Base-by-base conservation (phyloP, 1,140 invertebrate species). In the Megalopta genalis region DNA sequence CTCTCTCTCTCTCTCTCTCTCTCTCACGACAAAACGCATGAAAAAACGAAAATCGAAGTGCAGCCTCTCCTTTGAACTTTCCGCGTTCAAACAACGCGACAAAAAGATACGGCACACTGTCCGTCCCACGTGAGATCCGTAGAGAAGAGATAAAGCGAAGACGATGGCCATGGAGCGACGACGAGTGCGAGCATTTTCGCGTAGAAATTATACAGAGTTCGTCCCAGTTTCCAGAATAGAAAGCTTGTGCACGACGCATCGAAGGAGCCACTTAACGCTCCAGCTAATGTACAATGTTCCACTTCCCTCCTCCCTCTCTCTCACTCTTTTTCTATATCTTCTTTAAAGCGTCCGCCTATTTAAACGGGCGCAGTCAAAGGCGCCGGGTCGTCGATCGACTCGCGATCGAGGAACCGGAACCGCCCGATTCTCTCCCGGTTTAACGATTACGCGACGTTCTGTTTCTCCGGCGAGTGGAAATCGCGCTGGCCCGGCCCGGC, bases 381-480 rank as follows among this genome's bases (percentile, higher is more conserved):
- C 18, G 42, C 42, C 12, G 25, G 59, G n/a, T 60, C 21, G 59
- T 8, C 16, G 66, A 62, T 52, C 46, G 42, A n/a, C n/a, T n/a
- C 54, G 54, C 74, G 74, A 77, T 46, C n/a, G 12, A 57, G 46
- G 32, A 37, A 18, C 16, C 62, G 32, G 46, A 66, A 42, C 14
- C 39, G 62, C 10, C 9, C 39, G 59, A 37, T 37, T 54, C 39
- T 54, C 39, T 46, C 7, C 25, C 16, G 39, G 54, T 12, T 49
- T 57, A 75, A 66, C 37, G 73, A 27, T 23, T 76, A n/a, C 62
- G 57, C 63, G 9, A 12, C 57, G 57, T 68, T 68, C 32, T 67
- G 60, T 84, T 83, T 84, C 46, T 77, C 69, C 70, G 66, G 0
- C 16, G 6, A 25, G 16, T 84, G 68, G 71, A 77, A 81, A 84